Conservation (phyloP, 2,113 vertebrate genomes). For the Pan paniscus region DNA sequence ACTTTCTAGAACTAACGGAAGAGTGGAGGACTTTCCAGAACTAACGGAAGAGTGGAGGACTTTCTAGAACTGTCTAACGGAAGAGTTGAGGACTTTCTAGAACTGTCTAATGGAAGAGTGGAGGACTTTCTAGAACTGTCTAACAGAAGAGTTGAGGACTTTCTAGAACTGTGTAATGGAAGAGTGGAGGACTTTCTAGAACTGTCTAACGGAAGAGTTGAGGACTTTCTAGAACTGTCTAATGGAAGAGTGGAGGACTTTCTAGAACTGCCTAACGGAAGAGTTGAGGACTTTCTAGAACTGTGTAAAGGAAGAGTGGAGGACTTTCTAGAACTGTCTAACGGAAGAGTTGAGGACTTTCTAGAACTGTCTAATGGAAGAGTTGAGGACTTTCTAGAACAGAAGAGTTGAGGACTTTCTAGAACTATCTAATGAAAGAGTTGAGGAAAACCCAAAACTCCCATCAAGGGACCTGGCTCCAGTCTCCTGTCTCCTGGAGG, state of each 20-base stretch:
- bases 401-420: too few relatives aligned
- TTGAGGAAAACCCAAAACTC: background rate
- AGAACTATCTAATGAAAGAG: background rate
- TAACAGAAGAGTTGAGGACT: background rate
- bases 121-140: background rate
- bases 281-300: too few relatives aligned
- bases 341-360: background rate
- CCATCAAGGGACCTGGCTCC: background rate
- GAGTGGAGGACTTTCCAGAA: too few relatives aligned
- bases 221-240: background rate
- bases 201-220: background rate
- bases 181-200: too few relatives aligned
- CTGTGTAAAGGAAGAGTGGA: too few relatives aligned
- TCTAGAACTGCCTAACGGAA: too few relatives aligned
- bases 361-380: too few relatives aligned
- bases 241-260: background rate
- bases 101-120: too few relatives aligned
- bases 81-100: background rate
- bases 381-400: too few relatives aligned
- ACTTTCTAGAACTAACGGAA: background rate
- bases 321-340: background rate
- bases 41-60: rapidly evolving
- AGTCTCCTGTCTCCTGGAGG: background rate
- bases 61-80: background rate
- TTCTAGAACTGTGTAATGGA: too few relatives aligned